Conservation (phyloP, 1,140 invertebrate species). For the Microplitis mediator region DNA sequence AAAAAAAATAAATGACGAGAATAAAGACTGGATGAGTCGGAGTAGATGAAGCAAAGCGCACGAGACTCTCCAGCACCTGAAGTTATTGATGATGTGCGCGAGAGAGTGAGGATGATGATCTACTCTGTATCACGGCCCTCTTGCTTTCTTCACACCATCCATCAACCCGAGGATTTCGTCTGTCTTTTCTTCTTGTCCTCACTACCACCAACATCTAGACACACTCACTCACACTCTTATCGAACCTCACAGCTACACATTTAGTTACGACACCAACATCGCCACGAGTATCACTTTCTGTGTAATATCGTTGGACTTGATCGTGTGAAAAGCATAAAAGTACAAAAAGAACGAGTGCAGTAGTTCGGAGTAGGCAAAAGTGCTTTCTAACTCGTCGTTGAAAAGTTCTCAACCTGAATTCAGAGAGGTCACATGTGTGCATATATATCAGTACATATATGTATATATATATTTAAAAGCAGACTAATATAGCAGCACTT, state of each 20-base stretch:
- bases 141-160: conserved; percentile 22
- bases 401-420: too few relatives aligned
- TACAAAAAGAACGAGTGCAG: background rate
- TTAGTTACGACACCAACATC: background rate
- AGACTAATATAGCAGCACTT: too few relatives aligned
- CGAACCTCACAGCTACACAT: background rate
- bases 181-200: conserved; percentile 19
- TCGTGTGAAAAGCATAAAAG: background rate
- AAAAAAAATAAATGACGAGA: conserved; percentile 11
- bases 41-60: background rate
- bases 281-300: background rate
- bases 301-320: background rate
- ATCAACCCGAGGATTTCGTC: conserved; percentile 31
- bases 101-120: conserved; percentile 11
- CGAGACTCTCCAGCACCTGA: conserved; percentile 3
- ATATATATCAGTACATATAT: too few relatives aligned
- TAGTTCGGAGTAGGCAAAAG: too few relatives aligned
- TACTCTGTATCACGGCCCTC: conserved; percentile 6
- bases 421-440: too few relatives aligned
- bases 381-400: too few relatives aligned
- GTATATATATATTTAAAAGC: too few relatives aligned
- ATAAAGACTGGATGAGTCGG: background rate
- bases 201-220: background rate
- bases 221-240: background rate
- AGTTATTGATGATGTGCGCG: conserved; percentile 31